Evolutionary conservation across 2,888 invertebrate genomes (phyloP).

Genomic region (Koerneria pararmatus): DNA sequence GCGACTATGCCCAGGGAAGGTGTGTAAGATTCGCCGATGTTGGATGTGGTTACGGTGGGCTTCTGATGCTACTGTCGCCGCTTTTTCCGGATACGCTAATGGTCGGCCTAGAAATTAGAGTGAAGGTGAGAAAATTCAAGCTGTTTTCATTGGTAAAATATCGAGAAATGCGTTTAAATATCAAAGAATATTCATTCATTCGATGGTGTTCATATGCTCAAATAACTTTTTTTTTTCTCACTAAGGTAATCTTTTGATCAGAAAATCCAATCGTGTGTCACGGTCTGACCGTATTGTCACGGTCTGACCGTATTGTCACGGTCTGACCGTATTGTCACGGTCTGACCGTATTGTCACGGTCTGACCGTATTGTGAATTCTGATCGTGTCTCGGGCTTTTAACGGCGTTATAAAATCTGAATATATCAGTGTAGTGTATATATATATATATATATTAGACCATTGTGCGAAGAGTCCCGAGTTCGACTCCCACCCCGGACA

Average conservation of each 20-base stretch:
- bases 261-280: no score
- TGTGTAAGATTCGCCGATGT: slow-evolving; percentile 86
- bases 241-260: slow-evolving; percentile 2
- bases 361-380: no score
- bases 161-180: background rate
- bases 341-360: no score
- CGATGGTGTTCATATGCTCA: background rate
- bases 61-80: slow-evolving; percentile 75
- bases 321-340: no score
- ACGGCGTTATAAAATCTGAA: no score
- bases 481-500: no score
- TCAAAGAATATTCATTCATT: background rate
- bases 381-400: no score
- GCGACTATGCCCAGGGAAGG: slow-evolving; percentile 39
- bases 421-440: no score
- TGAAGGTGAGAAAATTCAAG: slow-evolving; percentile 72
- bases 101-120: slow-evolving; percentile 92
- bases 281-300: no score
- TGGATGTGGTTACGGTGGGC: slow-evolving; percentile 92
- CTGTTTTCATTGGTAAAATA: background rate
- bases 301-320: no score
- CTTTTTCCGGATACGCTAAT: slow-evolving; percentile 84
- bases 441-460: no score
- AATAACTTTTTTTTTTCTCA: background rate
- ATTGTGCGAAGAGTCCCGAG: no score